A percentile compares a stretch with the other conserved stretches of the same genome.
These are phyloP conservation scores for Catocala nupta DNA, from an alignment of 2,888 invertebrate species.

Conservation along the genomic window DNA sequence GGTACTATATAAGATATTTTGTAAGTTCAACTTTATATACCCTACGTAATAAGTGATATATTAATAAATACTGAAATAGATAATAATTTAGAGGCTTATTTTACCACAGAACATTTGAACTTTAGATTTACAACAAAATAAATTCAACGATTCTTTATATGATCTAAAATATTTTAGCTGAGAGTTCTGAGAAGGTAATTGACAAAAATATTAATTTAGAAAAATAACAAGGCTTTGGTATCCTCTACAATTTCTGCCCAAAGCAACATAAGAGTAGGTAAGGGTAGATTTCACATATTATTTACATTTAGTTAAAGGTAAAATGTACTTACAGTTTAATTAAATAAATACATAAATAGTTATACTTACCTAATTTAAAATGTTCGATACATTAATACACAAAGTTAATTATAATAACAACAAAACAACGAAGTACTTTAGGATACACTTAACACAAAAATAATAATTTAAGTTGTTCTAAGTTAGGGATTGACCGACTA, in stretches of 20 bases:
- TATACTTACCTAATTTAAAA: conserved; percentile 37
- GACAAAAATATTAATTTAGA: conserved; percentile 30
- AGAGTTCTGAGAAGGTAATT: conserved; percentile 39
- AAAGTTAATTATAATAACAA: conserved; percentile 35
- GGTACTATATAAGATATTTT: too few relatives aligned
- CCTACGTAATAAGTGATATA: too few relatives aligned
- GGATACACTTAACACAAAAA: conserved; percentile 31
- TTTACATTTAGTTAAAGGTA: conserved; percentile 42
- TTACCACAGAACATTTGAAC: background rate
- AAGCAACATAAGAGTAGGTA: conserved; percentile 17
- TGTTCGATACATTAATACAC: conserved; percentile 40
- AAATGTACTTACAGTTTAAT: conserved; percentile 28
- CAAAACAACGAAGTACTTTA: conserved; percentile 37
- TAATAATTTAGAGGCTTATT: background rate
- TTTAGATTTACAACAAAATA: background rate
- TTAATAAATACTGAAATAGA: conserved; percentile 3
- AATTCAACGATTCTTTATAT: conserved; percentile 29
- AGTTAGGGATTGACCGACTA: conserved; percentile 23
- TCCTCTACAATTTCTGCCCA: conserved; percentile 14
- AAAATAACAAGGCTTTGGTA: conserved; percentile 19
- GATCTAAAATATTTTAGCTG: conserved; percentile 32
- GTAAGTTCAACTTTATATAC: too few relatives aligned
- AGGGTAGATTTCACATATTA: conserved; percentile 29
- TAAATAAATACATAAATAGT: conserved; percentile 33
- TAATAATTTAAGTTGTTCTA: conserved; percentile 20